Base-by-base conservation (phyloP, 2,888 invertebrate genomes). In the Meta bourneti region DNA sequence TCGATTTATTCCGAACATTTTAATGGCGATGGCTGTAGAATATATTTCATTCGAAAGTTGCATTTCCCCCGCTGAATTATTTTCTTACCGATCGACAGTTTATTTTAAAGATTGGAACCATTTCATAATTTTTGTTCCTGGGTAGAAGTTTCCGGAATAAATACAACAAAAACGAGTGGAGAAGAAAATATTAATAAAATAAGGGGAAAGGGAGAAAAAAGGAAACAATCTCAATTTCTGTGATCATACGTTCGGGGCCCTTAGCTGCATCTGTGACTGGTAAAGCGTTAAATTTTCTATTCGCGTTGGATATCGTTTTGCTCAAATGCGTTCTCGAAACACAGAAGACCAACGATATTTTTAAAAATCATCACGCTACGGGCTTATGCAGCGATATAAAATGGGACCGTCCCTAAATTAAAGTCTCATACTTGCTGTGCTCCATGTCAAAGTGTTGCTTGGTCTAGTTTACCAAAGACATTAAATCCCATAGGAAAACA, bases 241-340 rank as follows among this genome's bases (percentile, higher is more conserved):
- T 52, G 82, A 83, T 54, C 71, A 74, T 52, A 54, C 61, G 75
- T 74, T 54, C 20, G 75, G 49, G 81, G 81, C 81, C 75, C 69
- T 89, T 89, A 89, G 52, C 61, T 89, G 75, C 89, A 89, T 89
- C 89, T 89, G 89, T 75, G 89, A 77, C 82, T 82, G 82, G 77
- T 20, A 82, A 82, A 77, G 89, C 89, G 89, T 89, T 89, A 82
- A 89, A 89, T 82, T 77, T 89, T 48, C 72, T 82, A 77, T 51
- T 54, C 34, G 54, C 20, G 48, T 48, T 9, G 61, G 61, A 61
- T 61, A 61, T 72, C 69, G 48, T 69, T 80, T 69, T 49, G 19
- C 51, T 19, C 69, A 19, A 49, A 61, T 61, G 61, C 61, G 11
- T 16, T 61, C 61, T 7, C 74, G 20, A 20, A 74, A 74, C 74